Conservation (phyloP, 2,888 invertebrate genomes). For the Drosophila incognita region DNA sequence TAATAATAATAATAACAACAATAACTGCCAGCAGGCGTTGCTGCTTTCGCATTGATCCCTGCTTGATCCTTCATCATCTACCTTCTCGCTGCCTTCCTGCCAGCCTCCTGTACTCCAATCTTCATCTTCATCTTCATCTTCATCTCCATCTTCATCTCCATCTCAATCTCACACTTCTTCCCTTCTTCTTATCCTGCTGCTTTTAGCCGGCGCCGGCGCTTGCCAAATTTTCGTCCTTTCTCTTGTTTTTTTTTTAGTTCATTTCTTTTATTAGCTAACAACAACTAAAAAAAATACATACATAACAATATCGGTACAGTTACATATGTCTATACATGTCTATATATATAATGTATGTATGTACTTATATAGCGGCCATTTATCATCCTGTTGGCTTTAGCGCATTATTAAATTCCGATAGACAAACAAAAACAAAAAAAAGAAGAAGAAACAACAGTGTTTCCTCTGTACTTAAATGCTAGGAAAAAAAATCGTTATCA, state of each 20-base stretch:
- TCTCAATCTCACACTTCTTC: neutral
- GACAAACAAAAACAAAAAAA: conserved; percentile 28
- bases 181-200: conserved; percentile 23
- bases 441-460: conserved; percentile 25
- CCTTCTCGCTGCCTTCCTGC: conserved; percentile 18
- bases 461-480: conserved; percentile 44
- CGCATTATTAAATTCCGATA: conserved; percentile 50
- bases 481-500: conserved; percentile 52
- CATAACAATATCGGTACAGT: conserved; percentile 47
- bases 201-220: conserved; percentile 78
- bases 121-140: neutral
- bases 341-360: conserved; percentile 20
- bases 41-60: conserved; percentile 55
- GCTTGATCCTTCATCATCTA: conserved; percentile 47
- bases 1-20: conserved; percentile 66
- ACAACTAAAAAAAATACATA: conserved; percentile 62
- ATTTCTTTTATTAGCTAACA: conserved; percentile 37
- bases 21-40: conserved; percentile 71
- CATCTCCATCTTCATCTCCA: neutral
- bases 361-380: conserved; percentile 45
- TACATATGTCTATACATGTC: conserved; percentile 40
- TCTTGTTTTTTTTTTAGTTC: conserved; percentile 23
- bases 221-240: conserved; percentile 55
- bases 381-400: conserved; percentile 64
- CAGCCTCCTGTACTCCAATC: conserved; percentile 5